Base-by-base conservation (phyloP, 1,140 invertebrate species). In the Brachystomella parvula region DNA sequence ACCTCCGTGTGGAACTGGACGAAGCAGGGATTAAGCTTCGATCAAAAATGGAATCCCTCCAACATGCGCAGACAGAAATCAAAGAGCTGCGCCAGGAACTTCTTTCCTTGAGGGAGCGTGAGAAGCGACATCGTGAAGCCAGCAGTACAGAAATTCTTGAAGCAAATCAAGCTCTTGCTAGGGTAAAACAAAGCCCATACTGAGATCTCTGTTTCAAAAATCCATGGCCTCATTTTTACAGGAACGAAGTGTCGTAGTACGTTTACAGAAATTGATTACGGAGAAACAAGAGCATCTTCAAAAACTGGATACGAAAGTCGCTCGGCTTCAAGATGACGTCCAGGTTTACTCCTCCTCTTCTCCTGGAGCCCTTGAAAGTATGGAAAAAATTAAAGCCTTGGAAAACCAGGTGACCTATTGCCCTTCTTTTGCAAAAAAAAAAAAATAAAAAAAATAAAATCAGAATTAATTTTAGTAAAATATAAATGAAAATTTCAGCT, bases 241-340 rank as follows among this genome's bases (percentile, higher is more conserved):
- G 69, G 70, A 71, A 62, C 35, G 64, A 61, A 56, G 35, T 33
- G 56, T 49, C 6, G 39, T 59, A 9, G 29, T 15, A 2, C 21
- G 56, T 17, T 59, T 71, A 6, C 61, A 71, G 30, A 63, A 64
- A 57, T 33, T 61, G 12, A 28, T 71, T 21, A 21, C 59, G n/a
- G 63, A 69, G 19, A 69, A 67, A 19, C 57, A 69, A 39, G 49
- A 61, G 9, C 29, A 29, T 2, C n/a, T 71, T n/a, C 26, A 62
- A 30, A 66, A 47, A 12, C 15, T 67, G 0, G 64, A 68, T 0
- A 35, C 26, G 1, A 56, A 66, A 67, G 47, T 67, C 3, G 32
- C 26, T 9, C 26, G 60, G 17, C 49, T 67, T 29, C 33, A 60
- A n/a, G 31, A 39, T 3, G 30, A 60, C 28, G 32, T 69, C 9